Evolutionary conservation across 1,140 invertebrate species (phyloP), one percentile per base, ranked within the genome.

Genomic region (Ruditapes philippinarum): DNA sequence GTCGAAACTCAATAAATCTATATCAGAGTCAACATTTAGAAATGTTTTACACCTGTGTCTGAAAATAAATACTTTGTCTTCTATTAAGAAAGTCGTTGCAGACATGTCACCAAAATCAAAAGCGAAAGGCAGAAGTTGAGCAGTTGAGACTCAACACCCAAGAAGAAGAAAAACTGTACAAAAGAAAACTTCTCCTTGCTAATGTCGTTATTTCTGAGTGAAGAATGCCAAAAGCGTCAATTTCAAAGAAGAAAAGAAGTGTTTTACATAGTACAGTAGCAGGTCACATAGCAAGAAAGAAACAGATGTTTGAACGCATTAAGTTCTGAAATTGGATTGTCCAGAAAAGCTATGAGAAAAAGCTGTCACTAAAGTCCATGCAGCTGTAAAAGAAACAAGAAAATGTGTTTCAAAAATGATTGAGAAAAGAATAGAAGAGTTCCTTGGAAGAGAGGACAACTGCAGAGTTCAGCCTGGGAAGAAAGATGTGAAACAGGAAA

Each of bases 381-480:
- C n/a, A n/a, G n/a, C n/a, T n/a, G n/a, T n/a, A 60, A 60, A 9
- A 28, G 54, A 60, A 19, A 5, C 5, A 60, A 60, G 54, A 19
- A 70, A 70, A 70, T 7, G 65, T 70, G 9, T 70, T 7, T 70
- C 65, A 70, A 70, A 70, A 38, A 22, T 7, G 36, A 3, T 7
- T 38, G 36, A 3, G 11, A 70, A 70, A 31, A 70, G 22, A 31
- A 22, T 70, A 31, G 28, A 31, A 38, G 36, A 70, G 22, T 70
- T 70, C 22, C 65, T 70, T 31, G 28, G 36, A 31, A 70, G 65
- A 36, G 65, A 70, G 31, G 65, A 70, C 36, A 70, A 70, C 65
- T 70, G 65, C 65, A 70, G 65, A 38, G 28, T 70, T 31, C 65
- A 70, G 36, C 65, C 65, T 9, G 65, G 65, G 5, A 70, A 70